Conservation (phyloP, 30 jellyfish, hydroid and myxozoan species). For the Haliclystus octoradiatus region DNA sequence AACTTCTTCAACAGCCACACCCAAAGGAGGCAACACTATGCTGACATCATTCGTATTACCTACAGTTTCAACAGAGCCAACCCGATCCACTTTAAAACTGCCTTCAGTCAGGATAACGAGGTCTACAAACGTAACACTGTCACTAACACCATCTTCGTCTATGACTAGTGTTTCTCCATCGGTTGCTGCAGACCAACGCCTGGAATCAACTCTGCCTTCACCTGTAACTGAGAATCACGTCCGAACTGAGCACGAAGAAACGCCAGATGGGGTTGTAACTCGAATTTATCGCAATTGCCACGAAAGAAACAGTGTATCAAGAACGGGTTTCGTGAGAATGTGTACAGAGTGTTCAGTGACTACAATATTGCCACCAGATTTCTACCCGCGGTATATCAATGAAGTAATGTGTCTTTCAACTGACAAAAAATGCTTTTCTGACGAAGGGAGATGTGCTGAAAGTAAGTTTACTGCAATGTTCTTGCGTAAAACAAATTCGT, state of each 20-base stretch:
- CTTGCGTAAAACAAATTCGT: conserved; percentile 32
- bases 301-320: not conserved
- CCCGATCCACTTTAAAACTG: not conserved
- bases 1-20: not conserved
- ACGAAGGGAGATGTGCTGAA: conserved; percentile 29
- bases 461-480: conserved; percentile 14
- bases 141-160: not conserved
- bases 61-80: not conserved
- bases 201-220: not conserved
- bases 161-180: not conserved
- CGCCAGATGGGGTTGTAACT: not conserved
- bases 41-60: not conserved
- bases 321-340: not conserved
- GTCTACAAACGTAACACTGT: not conserved
- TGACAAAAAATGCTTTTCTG: conserved; percentile 14
- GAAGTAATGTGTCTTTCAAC: conserved; percentile 35
- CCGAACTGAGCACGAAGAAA: not conserved
- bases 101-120: not conserved
- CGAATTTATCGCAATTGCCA: not conserved
- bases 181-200: not conserved
- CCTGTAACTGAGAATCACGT: not conserved
- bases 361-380: conserved; percentile 24
- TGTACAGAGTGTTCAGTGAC: conserved; percentile 47
- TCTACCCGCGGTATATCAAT: conserved; percentile 41
- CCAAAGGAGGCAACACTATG: not conserved